Evolutionary conservation across 2,797 vertebrate species (phyloP).

Genomic region (Spinus olivaceus): DNA sequence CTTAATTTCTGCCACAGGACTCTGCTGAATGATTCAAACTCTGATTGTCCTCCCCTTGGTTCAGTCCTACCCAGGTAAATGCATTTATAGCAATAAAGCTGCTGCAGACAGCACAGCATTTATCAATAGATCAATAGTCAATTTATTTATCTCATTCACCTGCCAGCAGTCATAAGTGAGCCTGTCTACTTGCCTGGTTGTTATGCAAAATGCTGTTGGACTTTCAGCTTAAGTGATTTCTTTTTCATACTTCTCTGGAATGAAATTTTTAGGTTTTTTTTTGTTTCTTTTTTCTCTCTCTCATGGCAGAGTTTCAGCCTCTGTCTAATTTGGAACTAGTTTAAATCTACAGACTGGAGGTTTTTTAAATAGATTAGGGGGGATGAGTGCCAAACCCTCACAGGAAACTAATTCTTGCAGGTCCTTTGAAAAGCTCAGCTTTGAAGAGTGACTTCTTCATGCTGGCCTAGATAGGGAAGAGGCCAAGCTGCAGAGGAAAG

Average conservation of each 20-base stretch:
- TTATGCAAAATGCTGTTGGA: constrained; percentile 12
- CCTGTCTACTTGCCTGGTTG: constrained; percentile 1
- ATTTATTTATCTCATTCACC: constrained; percentile 24
- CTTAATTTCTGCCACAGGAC: neutral
- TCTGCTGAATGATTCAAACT: neutral
- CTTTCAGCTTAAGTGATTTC: constrained; percentile 21
- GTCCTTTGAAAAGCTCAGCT: constrained; percentile 41
- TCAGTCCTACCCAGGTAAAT: neutral
- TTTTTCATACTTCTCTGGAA: neutral
- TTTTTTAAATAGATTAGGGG: constrained; percentile 36
- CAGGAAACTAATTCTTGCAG: constrained; percentile 46
- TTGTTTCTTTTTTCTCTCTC: neutral
- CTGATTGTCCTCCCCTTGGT: neutral
- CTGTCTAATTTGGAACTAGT: constrained; percentile 30
- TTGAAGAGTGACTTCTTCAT: constrained; percentile 30
- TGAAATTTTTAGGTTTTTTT: neutral
- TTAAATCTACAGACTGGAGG: neutral
- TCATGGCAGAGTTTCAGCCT: neutral
- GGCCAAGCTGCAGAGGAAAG: neutral
- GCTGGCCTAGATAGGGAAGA: constrained; percentile 16
- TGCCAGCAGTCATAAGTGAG: constrained; percentile 5
- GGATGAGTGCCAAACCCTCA: constrained; percentile 18
- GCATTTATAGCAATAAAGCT: neutral
- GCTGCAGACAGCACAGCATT: neutral
- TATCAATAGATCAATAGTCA: constrained; percentile 40